phyloP scores from a whole-genome alignment of 1,140 invertebrate genomes.

The Sarcophaga bullata region DNA sequence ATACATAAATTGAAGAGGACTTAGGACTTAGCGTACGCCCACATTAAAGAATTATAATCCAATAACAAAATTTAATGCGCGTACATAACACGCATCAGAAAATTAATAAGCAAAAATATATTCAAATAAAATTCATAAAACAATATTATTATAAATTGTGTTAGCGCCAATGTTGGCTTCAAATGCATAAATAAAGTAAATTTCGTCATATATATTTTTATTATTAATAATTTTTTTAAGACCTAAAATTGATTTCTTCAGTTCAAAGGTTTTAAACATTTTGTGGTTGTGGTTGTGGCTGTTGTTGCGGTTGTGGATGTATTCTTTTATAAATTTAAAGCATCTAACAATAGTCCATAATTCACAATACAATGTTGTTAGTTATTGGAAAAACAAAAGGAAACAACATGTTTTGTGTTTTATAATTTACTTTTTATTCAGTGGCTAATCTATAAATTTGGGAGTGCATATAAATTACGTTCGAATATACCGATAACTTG shows the following conservation, averaged over 20 bases:
- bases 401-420: background rate
- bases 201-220: background rate
- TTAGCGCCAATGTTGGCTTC: background rate
- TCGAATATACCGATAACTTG: background rate
- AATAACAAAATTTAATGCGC: background rate
- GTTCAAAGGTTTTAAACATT: background rate
- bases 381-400: background rate
- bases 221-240: background rate
- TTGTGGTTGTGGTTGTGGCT: background rate
- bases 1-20: no score
- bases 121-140: background rate
- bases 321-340: background rate
- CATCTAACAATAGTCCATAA: background rate
- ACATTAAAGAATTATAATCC: no score
- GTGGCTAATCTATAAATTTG: background rate
- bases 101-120: background rate
- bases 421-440: background rate
- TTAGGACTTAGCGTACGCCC: background rate
- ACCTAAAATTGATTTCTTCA: background rate
- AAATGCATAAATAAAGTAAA: background rate
- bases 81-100: background rate
- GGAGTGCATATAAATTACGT: background rate
- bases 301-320: no score
- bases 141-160: background rate
- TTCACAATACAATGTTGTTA: background rate